phyloP scores from a whole-genome alignment of 1,140 invertebrate species.

The Adelges cooleyi region DNA sequence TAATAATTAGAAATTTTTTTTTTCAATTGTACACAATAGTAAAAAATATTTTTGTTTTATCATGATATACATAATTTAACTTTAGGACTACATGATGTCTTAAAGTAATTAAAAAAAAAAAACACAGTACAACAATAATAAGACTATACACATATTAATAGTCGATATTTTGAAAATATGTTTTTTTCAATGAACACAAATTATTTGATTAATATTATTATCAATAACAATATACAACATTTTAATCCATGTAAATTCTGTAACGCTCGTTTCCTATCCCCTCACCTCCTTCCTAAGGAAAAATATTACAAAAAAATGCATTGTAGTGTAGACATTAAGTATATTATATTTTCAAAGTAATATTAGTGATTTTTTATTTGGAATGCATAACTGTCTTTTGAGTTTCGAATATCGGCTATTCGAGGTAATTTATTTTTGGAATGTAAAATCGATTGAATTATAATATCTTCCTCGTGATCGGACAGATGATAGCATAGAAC shows the following conservation, averaged over 20 bases:
- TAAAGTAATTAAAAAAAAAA: conserved; percentile 5
- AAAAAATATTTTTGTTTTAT: conserved; percentile 25
- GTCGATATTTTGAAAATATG: conserved; percentile 14
- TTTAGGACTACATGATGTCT: conserved; percentile 9
- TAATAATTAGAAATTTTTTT: background rate
- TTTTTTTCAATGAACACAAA: conserved; percentile 26
- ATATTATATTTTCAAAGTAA: background rate
- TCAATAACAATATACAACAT: conserved; percentile 24
- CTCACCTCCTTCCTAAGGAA: background rate
- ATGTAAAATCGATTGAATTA: background rate
- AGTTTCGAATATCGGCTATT: background rate
- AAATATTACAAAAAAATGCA: background rate
- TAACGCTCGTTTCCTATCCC: background rate
- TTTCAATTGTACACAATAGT: conserved; percentile 9
- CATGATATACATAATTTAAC: conserved; percentile 1
- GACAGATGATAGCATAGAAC: too few species aligned
- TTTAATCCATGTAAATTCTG: background rate
- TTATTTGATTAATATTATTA: conserved; percentile 24
- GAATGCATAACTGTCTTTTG: conserved; percentile 21
- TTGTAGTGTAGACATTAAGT: background rate
- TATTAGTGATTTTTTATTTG: background rate
- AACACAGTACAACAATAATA: conserved; percentile 9
- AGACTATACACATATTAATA: conserved; percentile 12
- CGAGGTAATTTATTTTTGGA: background rate
- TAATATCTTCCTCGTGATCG: too few species aligned